Base-by-base conservation (phyloP, 2,797 vertebrate genomes). In the Onychomys torridus region DNA sequence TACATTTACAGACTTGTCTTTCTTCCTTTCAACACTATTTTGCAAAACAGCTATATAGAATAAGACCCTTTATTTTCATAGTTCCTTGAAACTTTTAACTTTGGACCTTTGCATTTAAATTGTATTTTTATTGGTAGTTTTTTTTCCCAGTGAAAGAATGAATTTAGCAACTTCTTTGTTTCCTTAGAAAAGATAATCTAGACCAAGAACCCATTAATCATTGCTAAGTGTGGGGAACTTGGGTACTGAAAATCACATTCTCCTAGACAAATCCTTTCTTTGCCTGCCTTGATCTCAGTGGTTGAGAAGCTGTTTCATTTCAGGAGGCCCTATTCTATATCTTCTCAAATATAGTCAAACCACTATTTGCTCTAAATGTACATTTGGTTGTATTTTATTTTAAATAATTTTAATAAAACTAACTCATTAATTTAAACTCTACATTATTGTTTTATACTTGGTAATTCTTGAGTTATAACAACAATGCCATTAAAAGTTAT, bases 1-100 rank as follows among this genome's bases (percentile, higher is more conserved):
- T 89, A 65, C 40, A 71, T 49, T 93, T 90, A 73, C 34, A 92
- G 32, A 87, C 37, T 76, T 93, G n/a, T 12, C 29, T 95, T 79
- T 94, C 52, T 67, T 52, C 23, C 34, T 96, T 93, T 89, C 27
- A 86, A 69, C 91, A 93, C 29, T 87, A 19, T 89, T 90, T 82
- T 57, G 7, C 6, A 40, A 43, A 96, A 49, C n/a, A 88, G 10
- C 12, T 81, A 61, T 46, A 2, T 21, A 81, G 52, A 65, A 86
- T 13, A 59, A 55, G 37, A 82, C 23, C 32, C 89, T 32, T 86
- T 67, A 79, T 73, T 90, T 96, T 91, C 69, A 90, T 71, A 92
- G 11, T 63, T 75, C n/a, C 16, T 25, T 55, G 21, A 79, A 91
- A 86, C 37, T 23, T 34, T 86, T 46, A 90, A 73, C 27, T 96